A percentile compares a stretch with the other conserved stretches of the same genome.
phyloP scores from a whole-genome alignment of 1,140 invertebrate species.

The Stratiolaelaps scimitus region DNA sequence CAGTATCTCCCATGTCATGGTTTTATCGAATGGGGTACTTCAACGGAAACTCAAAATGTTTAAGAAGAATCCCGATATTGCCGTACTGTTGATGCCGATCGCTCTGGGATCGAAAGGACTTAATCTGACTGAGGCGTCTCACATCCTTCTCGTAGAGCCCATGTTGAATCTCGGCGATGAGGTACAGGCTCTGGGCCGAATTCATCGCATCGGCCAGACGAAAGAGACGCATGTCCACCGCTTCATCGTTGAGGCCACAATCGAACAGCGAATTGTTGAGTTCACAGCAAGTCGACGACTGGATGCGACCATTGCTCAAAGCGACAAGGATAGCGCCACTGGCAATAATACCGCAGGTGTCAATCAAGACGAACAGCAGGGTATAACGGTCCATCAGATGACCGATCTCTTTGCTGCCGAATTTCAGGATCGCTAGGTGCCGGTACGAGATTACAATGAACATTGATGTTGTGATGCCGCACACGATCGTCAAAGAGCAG shows the following conservation, averaged over 20 bases:
- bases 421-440: too few relatives aligned
- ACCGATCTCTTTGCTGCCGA: too few relatives aligned
- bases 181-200: slow-evolving; percentile 60
- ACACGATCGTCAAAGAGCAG: too few relatives aligned
- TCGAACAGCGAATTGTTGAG: slow-evolving; percentile 53
- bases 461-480: too few relatives aligned
- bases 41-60: slow-evolving; percentile 40
- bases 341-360: too few relatives aligned
- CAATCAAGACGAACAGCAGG: too few relatives aligned
- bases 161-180: slow-evolving; percentile 59
- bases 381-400: too few relatives aligned
- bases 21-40: slow-evolving; percentile 40
- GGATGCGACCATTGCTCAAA: too few relatives aligned
- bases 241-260: slow-evolving; percentile 54
- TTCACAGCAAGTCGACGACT: background rate
- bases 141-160: slow-evolving; percentile 62
- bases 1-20: slow-evolving; percentile 46
- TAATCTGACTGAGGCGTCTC: slow-evolving; percentile 64
- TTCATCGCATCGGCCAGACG: slow-evolving; percentile 65
- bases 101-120: slow-evolving; percentile 58
- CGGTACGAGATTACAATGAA: too few relatives aligned
- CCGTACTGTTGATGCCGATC: slow-evolving; percentile 54
- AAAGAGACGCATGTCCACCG: slow-evolving; percentile 55
- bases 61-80: slow-evolving; percentile 38
- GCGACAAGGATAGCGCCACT: too few relatives aligned